Conservation (phyloP, 2,888 invertebrate species). For the Augochlorella aurata region DNA sequence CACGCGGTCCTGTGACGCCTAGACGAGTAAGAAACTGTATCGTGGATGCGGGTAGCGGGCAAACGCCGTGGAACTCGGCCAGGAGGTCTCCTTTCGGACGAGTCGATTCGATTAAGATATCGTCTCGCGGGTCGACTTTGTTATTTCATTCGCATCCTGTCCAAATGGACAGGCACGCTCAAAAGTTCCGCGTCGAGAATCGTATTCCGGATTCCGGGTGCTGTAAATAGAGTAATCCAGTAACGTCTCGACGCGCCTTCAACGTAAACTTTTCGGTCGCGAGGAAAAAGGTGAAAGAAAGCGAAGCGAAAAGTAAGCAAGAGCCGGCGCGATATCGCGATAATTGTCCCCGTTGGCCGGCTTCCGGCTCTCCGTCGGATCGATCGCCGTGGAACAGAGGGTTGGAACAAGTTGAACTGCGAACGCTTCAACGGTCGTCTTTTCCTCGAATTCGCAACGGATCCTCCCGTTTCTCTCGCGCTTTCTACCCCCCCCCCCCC, state of each 20-base stretch:
- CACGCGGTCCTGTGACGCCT: not conserved
- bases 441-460: slow-evolving; percentile 70
- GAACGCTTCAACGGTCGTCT: slow-evolving; percentile 62
- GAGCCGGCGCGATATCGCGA: slow-evolving; percentile 10
- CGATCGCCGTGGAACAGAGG: slow-evolving; percentile 38
- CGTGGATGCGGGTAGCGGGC: not conserved
- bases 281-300: not conserved
- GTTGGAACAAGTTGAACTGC: slow-evolving; percentile 18
- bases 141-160: not conserved
- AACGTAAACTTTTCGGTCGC: slow-evolving; percentile 15
- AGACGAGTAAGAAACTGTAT: not conserved
- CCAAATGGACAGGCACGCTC: not conserved
- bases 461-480: slow-evolving; percentile 27
- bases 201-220: not conserved
- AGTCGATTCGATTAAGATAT: slow-evolving; percentile 29
- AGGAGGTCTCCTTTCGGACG: not conserved
- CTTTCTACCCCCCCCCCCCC: slow-evolving; percentile 3
- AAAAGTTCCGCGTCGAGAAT: slow-evolving; percentile 5
- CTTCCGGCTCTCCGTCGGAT: slow-evolving; percentile 41
- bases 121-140: not conserved
- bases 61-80: not conserved
- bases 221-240: slow-evolving; percentile 35
- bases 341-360: slow-evolving; percentile 36
- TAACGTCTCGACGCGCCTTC: slow-evolving; percentile 7
- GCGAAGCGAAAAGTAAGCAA: not conserved